These are phyloP conservation scores for Eudasyphora cyanicolor DNA, from an alignment of 2,888 invertebrate genomes.

Conservation along the genomic window DNA sequence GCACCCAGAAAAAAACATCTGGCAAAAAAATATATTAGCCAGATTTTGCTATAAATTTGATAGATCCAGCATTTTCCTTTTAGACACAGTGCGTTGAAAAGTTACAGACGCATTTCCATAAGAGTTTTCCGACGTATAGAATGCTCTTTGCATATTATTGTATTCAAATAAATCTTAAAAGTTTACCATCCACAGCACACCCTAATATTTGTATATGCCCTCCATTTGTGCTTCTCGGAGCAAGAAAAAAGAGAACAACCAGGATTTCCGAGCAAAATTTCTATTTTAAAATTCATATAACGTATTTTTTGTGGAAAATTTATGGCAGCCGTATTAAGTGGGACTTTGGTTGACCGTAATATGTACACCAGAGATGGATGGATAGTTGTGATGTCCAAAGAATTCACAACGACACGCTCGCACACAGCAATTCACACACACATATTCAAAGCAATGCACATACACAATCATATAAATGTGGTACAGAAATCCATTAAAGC, in stretches of 20 bases:
- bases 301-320: conserved; percentile 52
- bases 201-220: neutral
- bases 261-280: conserved; percentile 44
- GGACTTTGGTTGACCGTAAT: conserved; percentile 43
- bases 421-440: neutral
- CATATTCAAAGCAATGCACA: no score
- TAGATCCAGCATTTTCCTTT: no score
- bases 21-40: no score
- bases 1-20: no score
- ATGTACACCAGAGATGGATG: conserved; percentile 36
- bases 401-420: neutral
- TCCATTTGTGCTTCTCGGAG: conserved; percentile 16
- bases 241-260: conserved; percentile 53
- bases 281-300: conserved; percentile 58
- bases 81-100: no score
- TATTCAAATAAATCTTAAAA: no score
- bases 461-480: neutral
- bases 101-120: no score
- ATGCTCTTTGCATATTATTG: no score
- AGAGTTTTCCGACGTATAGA: no score
- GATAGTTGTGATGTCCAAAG: neutral
- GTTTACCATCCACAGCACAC: no score
- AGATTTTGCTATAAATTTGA: no score
- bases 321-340: conserved; percentile 43
- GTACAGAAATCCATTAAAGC: conserved; percentile 2